Percentiles rank a stretch among this genome's conserved stretches.
Evolutionary conservation across 1,140 invertebrate species (phyloP).

Genomic region (Drosophila trapezifrons): DNA sequence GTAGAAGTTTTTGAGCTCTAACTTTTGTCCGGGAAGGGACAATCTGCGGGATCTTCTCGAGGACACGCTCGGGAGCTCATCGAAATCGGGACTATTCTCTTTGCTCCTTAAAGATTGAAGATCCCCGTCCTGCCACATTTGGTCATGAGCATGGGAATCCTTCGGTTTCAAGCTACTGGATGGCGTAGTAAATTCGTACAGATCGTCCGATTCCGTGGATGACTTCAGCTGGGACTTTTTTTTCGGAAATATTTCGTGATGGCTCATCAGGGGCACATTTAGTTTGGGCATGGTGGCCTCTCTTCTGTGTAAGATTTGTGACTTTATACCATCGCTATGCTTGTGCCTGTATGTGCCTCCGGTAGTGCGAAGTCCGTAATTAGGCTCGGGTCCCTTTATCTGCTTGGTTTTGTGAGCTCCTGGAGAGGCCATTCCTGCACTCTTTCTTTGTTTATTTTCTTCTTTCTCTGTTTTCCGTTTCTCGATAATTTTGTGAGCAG

Average conservation of each 20-base stretch:
- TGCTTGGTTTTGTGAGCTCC: too few relatives aligned
- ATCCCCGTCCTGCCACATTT: too few relatives aligned
- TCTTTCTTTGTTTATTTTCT: not conserved
- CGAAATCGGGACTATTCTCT: not conserved
- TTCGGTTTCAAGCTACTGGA: too few relatives aligned
- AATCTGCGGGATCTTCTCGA: not conserved
- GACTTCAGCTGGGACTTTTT: not conserved
- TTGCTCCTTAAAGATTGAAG: too few relatives aligned
- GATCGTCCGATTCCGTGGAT: not conserved
- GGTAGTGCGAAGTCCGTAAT: not conserved
- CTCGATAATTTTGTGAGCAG: too few relatives aligned
- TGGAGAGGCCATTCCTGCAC: too few relatives aligned
- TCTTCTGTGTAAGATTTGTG: not conserved
- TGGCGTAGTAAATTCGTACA: not conserved
- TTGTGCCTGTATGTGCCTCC: too few relatives aligned
- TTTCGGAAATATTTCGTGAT: too few relatives aligned
- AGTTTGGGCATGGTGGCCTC: not conserved
- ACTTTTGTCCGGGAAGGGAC: too few relatives aligned
- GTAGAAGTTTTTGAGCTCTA: constrained; percentile 4
- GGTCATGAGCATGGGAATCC: too few relatives aligned
- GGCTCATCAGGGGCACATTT: not conserved
- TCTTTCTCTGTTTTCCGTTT: not conserved
- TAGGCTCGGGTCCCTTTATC: not conserved
- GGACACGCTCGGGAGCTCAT: not conserved
- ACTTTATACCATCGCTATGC: too few relatives aligned